A percentile compares a stretch with the other conserved stretches of the same genome.
These are phyloP conservation scores for Ceryle rudis DNA, from an alignment of 2,797 vertebrate genomes.

Conservation along the genomic window DNA sequence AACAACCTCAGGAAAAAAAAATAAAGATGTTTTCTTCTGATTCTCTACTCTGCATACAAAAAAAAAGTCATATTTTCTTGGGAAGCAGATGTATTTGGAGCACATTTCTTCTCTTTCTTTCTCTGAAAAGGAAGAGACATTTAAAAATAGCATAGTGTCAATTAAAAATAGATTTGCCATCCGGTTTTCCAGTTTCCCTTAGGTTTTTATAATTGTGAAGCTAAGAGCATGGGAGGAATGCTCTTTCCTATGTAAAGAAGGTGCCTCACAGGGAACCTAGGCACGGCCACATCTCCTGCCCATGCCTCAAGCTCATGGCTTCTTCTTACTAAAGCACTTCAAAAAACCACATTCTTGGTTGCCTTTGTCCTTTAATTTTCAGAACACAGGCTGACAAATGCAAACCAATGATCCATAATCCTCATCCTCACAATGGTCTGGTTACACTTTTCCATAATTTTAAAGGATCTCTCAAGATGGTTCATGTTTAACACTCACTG, in stretches of 20 bases:
- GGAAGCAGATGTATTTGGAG: slow-evolving; percentile 3
- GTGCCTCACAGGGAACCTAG: fast-evolving
- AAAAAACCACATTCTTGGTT: background rate
- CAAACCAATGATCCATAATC: slow-evolving; percentile 14
- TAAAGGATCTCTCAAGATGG: background rate
- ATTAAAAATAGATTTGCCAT: slow-evolving; percentile 46
- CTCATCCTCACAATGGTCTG: background rate
- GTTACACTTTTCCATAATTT: background rate
- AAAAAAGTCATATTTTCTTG: background rate
- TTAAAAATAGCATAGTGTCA: slow-evolving; percentile 16
- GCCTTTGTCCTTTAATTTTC: slow-evolving; percentile 37
- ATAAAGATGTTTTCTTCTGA: background rate
- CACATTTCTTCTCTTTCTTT: slow-evolving; percentile 35
- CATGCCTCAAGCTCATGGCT: background rate
- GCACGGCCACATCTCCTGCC: background rate
- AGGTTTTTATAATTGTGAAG: slow-evolving; percentile 23
- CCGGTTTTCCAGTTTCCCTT: background rate
- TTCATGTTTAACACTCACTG: background rate
- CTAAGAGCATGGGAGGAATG: background rate
- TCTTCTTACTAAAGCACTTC: background rate
- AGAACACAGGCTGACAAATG: slow-evolving; percentile 17
- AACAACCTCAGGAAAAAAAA: background rate
- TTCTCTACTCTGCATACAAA: background rate
- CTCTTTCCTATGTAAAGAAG: background rate
- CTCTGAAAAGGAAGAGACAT: slow-evolving; percentile 31